Evolutionary conservation across 2,797 vertebrate genomes (phyloP), one percentile per base, ranked within the genome.

Genomic region (Adelosebastes latens): DNA sequence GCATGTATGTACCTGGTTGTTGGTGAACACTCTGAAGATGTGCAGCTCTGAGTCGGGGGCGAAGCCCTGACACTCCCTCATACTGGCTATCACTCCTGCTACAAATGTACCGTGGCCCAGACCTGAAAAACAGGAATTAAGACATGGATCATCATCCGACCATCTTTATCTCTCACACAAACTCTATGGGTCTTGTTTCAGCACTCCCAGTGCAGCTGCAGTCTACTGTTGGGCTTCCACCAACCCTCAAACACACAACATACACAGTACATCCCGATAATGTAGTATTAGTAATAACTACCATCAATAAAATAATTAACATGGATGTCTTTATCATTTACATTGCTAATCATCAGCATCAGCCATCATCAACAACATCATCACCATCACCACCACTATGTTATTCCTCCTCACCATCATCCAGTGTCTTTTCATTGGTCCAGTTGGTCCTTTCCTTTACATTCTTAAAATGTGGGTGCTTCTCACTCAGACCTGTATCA

Each of bases 401-500:
- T 94, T 91, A 62, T 11, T 77, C 39, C 2, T 69, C 8, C 97
- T 95, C 87, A 99, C 99, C 99, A 0, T 99, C 99, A 69, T 99
- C 99, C 90, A 99, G 96, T 1, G 98, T 99, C 90, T 99, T 98
- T 87, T 99, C 99, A n/a, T 99, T 99, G 34, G 99, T 99, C 98
- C 99, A 99, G 95, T 99, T 99, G 85, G 98, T 99, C 87, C 99
- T 96, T 85, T 99, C 99, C 90, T 99, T 99, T 49, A 99, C 99
- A 4, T 99, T 99, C 94, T 98, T 99, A 92, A 99, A 99, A 90
- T 99, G 99, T 5, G 99, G 99, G 76, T 99, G 99, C 84, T 98
- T 99, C 93, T 99, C 98, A 22, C 98, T 99, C 68, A 99, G 95
- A 55, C 99, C 99, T 42, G 99, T 99, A 90, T 99, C 99, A 92